Evolutionary conservation across 2,888 invertebrate species (phyloP), one percentile per base, ranked within the genome.

Genomic region (Pandemis cinnamomeana): DNA sequence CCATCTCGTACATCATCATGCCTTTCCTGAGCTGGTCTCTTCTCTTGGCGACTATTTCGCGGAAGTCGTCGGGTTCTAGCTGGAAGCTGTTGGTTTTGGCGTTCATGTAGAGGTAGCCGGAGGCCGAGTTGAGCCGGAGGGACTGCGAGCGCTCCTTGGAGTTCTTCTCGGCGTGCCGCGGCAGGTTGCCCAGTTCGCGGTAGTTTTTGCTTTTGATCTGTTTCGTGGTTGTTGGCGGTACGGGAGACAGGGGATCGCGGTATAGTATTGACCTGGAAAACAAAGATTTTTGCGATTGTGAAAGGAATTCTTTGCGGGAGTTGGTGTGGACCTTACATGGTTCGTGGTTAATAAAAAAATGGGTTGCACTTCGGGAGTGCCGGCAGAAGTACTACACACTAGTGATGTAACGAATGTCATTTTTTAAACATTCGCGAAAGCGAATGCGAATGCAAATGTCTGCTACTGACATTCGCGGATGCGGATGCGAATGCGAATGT

Each of bases 91-190:
- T 93, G 2, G 88, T 82, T 69, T 87, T 91, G 0, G 94, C 94
- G 84, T 94, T 94, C 94, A 94, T 94, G 77, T 93, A 94, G 1
- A 94, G 82, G 78, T 94, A 92, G 0, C 94, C 94, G 0, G 94
- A 94, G 0, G 94, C 94, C 0, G 94, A 94, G 80, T 94, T 94
- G 0, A 94, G 89, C 0, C 94, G 83, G 0, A 94, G 81, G 0
- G 94, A 90, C 64, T 94, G 94, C 0, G 94, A 93, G 0, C 88
- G 83, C 79, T 87, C 87, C 51, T 91, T 92, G 2, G 89, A 89
- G 0, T 91, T 84, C 76, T 92, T 93, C 76, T 94, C 94, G 27
- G 92, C 93, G 85, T 90, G 91, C 1, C 94, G 88, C 0, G 94
- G 94, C 68, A 94, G 81, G 68, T 81, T 82, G 67, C 90, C 90